phyloP scores from a whole-genome alignment of 2,113 vertebrate genomes.

The Picathartes gymnocephalus region DNA sequence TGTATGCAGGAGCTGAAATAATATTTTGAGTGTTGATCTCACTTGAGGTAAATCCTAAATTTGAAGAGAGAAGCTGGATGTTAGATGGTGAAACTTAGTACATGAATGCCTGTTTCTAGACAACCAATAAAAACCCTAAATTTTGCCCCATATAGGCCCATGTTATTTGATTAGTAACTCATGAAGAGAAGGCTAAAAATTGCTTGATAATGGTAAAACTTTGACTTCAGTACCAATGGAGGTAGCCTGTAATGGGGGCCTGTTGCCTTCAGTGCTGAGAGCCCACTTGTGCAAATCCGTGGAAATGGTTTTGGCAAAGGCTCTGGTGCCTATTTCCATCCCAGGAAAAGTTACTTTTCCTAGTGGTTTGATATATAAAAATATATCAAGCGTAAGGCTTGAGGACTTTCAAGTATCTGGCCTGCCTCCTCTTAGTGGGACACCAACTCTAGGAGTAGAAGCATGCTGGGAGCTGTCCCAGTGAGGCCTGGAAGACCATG shows the following conservation, averaged over 20 bases:
- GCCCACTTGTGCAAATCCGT: background rate
- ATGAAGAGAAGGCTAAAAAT: background rate
- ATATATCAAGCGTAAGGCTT: background rate
- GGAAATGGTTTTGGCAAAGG: background rate
- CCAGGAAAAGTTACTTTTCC: background rate
- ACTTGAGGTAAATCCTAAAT: background rate
- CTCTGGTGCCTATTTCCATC: background rate
- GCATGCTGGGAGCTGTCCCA: background rate
- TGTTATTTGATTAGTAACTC: background rate
- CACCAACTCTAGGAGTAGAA: background rate
- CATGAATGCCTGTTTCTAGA: background rate
- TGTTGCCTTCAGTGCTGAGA: background rate
- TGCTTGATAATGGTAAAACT: background rate
- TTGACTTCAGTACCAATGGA: background rate
- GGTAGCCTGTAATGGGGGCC: no score
- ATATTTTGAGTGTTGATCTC: background rate
- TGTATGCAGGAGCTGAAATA: background rate
- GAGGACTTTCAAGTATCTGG: background rate
- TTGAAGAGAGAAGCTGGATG: background rate
- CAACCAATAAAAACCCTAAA: background rate
- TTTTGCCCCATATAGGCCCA: background rate
- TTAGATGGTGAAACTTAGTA: background rate
- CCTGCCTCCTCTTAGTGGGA: background rate
- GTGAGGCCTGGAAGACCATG: fast-evolving
- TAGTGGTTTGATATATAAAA: background rate